Evolutionary conservation across 2,113 vertebrate genomes (phyloP), one percentile per base, ranked within the genome.

Genomic region (Danionella cerebrum): DNA sequence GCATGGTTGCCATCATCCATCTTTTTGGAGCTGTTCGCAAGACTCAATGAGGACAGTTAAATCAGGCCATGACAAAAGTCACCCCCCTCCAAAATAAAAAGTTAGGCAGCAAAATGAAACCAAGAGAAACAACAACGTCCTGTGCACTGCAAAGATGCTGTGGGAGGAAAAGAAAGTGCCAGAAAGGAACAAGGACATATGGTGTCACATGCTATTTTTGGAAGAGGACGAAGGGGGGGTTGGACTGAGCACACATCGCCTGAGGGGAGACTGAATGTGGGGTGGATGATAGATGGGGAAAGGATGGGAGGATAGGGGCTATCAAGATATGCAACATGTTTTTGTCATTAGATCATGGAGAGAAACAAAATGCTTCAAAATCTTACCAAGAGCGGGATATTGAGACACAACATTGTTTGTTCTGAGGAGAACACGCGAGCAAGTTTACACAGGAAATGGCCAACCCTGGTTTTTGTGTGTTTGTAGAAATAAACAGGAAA

Each of bases 11-110:
- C 4, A 9, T 64, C 58, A 69, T 69, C 44, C 27, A 69, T 69
- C 71, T 44, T 64, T n/a, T 33, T 9, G 38, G 7, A 18, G 50
- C 64, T 52, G 45, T 48, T 42, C 35, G 36, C 38, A 2, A 55
- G 65, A 73, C 66, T 73, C 51, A 65, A 58, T 64, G 57, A 47
- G 71, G 41, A 39, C 71, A 73, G 27, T 33, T 31, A 21, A 71
- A 52, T 57, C 41, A 55, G 42, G 24, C 25, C 29, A 1, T 5
- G 14, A 5, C 42, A 25, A 16, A 45, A 62, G 25, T 41, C 25
- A 39, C 35, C 45, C 35, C 45, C 45, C n/a, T 58, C 52, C 54
- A 55, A 25, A 19, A 31, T 47, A 19, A 33, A 9, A 51, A 69
- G 63, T 50, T 69, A 65, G 67, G 36, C 42, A 35, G 51, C 9